Base-by-base conservation (phyloP, 2,113 vertebrate genomes). In the Leptosomus discolor region DNA sequence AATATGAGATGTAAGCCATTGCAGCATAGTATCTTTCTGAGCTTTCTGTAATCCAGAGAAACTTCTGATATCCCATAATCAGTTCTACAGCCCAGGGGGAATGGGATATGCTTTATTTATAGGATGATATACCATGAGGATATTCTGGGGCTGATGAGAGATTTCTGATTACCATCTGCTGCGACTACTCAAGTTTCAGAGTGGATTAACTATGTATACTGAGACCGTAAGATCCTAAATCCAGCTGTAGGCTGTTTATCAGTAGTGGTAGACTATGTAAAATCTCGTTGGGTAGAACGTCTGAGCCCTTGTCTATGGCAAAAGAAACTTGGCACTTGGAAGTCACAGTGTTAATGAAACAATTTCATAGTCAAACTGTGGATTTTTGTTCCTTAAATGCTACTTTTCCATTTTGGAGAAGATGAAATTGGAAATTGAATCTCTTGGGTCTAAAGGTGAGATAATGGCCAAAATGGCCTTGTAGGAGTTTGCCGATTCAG, bases 141-240 rank as follows among this genome's bases (percentile, higher is more conserved):
- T 95, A 71, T 94, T 96, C 82, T 65, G 54, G 71, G 37, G 36
- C 46, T 86, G 92, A 84, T 95, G 92, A 93, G 71, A 96, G 90
- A 96, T 92, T 94, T 92, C 88, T 95, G 88, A 95, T 94, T 95
- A 53, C 94, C 94, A 95, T 95, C 95, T 94, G 97, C 82, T 94
- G 41, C 68, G 83, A 61, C 58, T 83, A 77, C 90, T 97, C 79
- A 17, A 81, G 85, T 95, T 97, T 95, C 97, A 70, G 85, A 70
- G 68, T 92, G 88, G 85, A 93, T 96, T 97, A 94, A 74, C 82
- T 77, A 51, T 74, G 58, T 94, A 26, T 74, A 84, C 43, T 1
- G 8, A 51, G 92, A 85, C 71, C 1, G 2, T 88, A 88, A 95
- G 68, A 83, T 92, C 82, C 79, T 93, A 92, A 93, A 94, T 95